These are phyloP conservation scores for Heliconius eleuchia DNA, from an alignment of 1,140 invertebrate genomes.

Conservation along the genomic window DNA sequence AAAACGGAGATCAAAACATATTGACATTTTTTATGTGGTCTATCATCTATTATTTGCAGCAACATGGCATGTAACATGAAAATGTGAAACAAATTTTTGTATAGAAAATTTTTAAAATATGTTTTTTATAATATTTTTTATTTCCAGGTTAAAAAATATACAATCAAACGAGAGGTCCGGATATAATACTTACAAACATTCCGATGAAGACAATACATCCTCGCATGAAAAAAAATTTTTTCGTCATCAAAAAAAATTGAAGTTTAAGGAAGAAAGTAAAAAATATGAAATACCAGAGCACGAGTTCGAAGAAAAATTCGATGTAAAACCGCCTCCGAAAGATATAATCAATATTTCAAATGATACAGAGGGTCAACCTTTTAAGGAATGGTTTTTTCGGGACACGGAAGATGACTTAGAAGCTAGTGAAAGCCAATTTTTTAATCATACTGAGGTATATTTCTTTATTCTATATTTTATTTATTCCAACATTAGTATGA, in stretches of 20 bases:
- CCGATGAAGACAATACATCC: conserved; percentile 44
- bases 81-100: no score
- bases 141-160: conserved; percentile 66
- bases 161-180: conserved; percentile 55
- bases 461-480: background rate
- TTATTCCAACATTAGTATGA: no score
- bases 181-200: conserved; percentile 46
- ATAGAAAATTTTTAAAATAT: background rate
- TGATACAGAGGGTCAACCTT: conserved; percentile 43
- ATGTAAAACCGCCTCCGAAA: conserved; percentile 75
- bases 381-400: conserved; percentile 71
- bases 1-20: no score
- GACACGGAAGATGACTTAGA: conserved; percentile 66
- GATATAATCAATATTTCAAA: conserved; percentile 40
- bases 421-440: conserved; percentile 57
- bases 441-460: conserved; percentile 62
- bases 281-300: conserved; percentile 79
- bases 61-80: no score
- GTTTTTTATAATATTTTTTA: background rate
- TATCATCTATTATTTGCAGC: no score
- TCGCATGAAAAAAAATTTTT: conserved; percentile 62
- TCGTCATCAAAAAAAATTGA: conserved; percentile 68
- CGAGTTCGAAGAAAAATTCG: conserved; percentile 82
- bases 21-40: no score
- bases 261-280: conserved; percentile 42